A percentile compares a stretch with the other conserved stretches of the same genome.
Evolutionary conservation across 2,888 invertebrate species (phyloP).

Genomic region (Xestobium rufovillosum): DNA sequence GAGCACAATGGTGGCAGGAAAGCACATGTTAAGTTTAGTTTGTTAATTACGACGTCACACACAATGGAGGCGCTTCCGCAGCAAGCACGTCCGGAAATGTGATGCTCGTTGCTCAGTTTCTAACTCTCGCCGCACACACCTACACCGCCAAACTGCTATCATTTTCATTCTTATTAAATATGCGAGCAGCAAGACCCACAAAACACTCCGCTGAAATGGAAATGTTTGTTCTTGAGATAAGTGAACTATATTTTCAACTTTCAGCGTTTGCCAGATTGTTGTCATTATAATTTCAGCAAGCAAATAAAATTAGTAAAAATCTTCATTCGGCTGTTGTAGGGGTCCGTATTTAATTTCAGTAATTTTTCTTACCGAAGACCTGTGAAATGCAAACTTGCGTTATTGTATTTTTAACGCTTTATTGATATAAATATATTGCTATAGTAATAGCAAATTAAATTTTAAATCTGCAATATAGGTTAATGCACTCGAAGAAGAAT

Average conservation of each 20-base stretch:
- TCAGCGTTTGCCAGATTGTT: slow-evolving; percentile 11
- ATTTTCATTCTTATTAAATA: slow-evolving; percentile 29
- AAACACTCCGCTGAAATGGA: no score
- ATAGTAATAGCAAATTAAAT: no score
- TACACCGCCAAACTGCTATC: slow-evolving; percentile 12
- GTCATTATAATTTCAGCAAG: neutral
- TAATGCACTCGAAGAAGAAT: no score
- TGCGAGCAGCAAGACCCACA: no score
- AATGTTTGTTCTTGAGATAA: no score
- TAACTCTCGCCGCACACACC: slow-evolving; percentile 30
- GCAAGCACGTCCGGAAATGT: slow-evolving; percentile 39
- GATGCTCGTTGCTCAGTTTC: slow-evolving; percentile 37
- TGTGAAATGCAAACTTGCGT: no score
- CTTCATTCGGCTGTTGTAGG: no score
- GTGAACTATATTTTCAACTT: neutral
- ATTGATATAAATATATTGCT: no score
- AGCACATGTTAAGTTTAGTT: slow-evolving; percentile 50
- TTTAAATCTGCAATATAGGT: no score
- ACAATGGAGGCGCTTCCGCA: slow-evolving; percentile 43
- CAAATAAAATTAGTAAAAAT: slow-evolving; percentile 3
- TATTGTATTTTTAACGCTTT: no score
- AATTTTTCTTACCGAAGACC: no score
- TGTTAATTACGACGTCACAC: slow-evolving; percentile 46
- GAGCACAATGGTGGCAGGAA: slow-evolving; percentile 47
- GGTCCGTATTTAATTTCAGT: no score